These are phyloP conservation scores for Euzophera pinguis DNA, from an alignment of 2,888 invertebrate species.

Conservation along the genomic window DNA sequence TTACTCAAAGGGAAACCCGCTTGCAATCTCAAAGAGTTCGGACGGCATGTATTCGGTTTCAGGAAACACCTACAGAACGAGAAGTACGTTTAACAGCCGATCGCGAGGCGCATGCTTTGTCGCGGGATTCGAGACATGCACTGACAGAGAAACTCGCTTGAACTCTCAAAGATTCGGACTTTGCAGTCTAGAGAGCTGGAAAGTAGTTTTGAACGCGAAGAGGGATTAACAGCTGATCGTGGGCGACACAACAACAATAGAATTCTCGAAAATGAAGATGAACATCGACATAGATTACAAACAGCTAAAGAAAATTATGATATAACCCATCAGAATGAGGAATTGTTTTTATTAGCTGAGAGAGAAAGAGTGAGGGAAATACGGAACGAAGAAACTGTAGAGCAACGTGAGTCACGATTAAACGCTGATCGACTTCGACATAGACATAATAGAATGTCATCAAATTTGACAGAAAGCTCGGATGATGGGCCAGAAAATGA, in stretches of 20 bases:
- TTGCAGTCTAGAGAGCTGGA: background rate
- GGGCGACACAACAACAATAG: background rate
- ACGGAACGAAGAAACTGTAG: background rate
- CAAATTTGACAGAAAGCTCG: background rate
- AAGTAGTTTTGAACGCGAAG: background rate
- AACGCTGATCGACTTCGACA: background rate
- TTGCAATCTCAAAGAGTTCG: background rate
- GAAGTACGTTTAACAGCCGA: background rate
- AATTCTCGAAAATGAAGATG: background rate
- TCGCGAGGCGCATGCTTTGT: background rate
- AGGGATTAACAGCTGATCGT: background rate
- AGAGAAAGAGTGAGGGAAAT: background rate
- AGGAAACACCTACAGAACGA: background rate
- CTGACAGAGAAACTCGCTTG: background rate
- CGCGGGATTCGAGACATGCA: background rate
- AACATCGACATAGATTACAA: conserved; percentile 1
- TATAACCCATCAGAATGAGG: background rate
- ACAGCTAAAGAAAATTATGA: background rate
- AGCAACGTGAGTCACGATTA: background rate
- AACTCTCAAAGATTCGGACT: background rate
- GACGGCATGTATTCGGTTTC: background rate
- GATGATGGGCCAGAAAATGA: background rate
- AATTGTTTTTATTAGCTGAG: background rate
- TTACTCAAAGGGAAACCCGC: background rate
- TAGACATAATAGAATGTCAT: background rate